A percentile compares a stretch with the other conserved stretches of the same genome.
Conservation (phyloP, 2,888 invertebrate species). For the Margaritifera margaritifera region DNA sequence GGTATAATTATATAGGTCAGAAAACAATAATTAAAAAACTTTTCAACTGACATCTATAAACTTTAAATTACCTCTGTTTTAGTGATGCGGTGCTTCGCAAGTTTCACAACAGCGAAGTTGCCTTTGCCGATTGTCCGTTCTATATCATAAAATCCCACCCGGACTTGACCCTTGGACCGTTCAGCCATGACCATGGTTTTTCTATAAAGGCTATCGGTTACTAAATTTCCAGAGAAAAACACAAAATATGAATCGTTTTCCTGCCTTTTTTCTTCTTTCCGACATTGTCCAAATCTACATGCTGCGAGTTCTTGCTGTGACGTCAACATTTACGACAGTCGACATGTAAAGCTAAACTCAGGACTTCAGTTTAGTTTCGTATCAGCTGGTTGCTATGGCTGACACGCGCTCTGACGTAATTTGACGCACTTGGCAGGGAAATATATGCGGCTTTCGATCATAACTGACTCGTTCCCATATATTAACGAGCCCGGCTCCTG, state of each 20-base stretch:
- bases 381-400: conserved; percentile 63
- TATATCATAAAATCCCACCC: conserved; percentile 96
- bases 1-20: not conserved
- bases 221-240: conserved; percentile 36
- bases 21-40: not conserved
- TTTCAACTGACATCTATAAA: not conserved
- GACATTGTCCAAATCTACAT: conserved; percentile 31
- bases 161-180: conserved; percentile 57
- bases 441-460: not conserved
- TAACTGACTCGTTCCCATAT: not conserved
- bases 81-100: conserved; percentile 97
- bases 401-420: conserved; percentile 39
- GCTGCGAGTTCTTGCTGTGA: conserved; percentile 32
- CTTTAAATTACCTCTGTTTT: conserved; percentile 91
- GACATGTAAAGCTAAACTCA: conserved; percentile 34
- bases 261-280: conserved; percentile 30
- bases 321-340: conserved; percentile 41
- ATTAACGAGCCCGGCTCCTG: no score
- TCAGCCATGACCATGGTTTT: conserved; percentile 63
- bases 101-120: conserved; percentile 98
- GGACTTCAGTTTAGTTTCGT: conserved; percentile 47
- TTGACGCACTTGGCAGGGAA: conserved; percentile 31
- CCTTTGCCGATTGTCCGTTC: conserved; percentile 98
- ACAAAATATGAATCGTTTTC: conserved; percentile 31
- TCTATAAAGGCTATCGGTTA: conserved; percentile 29